Evolutionary conservation across 2,797 vertebrate genomes (phyloP).

Genomic region (Sebastes ruberrimus): DNA sequence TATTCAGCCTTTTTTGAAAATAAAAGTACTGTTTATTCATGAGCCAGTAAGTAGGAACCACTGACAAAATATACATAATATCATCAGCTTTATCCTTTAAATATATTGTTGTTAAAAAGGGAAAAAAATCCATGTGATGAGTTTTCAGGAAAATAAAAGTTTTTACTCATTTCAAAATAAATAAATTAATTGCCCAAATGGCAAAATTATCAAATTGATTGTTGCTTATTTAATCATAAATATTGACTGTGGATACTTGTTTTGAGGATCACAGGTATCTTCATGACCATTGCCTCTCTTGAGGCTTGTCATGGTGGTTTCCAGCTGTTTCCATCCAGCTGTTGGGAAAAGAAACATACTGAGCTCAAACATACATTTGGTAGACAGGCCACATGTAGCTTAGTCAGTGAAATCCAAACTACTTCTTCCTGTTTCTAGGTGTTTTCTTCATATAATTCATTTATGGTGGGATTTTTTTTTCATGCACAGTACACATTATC

Average conservation of each 20-base stretch:
- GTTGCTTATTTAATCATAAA: neutral
- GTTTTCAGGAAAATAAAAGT: neutral
- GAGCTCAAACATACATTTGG: neutral
- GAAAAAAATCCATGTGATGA: neutral
- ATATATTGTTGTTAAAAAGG: neutral
- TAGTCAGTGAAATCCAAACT: neutral
- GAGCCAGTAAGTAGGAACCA: no score
- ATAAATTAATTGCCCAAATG: no score
- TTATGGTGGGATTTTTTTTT: neutral
- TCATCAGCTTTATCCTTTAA: neutral
- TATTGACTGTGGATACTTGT: neutral
- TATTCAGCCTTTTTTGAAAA: neutral
- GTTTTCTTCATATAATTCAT: neutral
- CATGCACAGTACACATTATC: neutral
- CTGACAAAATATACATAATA: no score
- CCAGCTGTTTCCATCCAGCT: neutral
- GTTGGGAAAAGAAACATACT: neutral
- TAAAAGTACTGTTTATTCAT: neutral
- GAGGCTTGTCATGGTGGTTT: neutral
- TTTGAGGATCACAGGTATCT: neutral
- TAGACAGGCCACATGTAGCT: neutral
- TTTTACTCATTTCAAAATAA: neutral
- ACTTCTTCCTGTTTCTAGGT: neutral
- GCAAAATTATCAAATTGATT: neutral
- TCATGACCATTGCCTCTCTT: neutral